Evolutionary conservation across 2,113 vertebrate species (phyloP).

Genomic region (Ornithorhynchus anatinus): DNA sequence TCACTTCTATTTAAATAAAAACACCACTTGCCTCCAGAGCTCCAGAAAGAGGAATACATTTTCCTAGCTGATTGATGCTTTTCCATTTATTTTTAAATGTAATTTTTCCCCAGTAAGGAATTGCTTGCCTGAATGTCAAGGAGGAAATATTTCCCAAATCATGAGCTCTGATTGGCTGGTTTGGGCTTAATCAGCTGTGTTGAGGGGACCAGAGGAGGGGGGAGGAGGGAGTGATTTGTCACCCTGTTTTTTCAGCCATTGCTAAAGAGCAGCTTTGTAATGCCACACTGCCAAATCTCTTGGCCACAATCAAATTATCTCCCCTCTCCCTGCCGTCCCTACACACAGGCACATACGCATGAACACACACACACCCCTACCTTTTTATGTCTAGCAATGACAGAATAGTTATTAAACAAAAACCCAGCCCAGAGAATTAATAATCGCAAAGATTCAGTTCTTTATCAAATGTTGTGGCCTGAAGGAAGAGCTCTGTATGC

Average conservation of each 20-base stretch:
- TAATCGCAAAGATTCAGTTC: slow-evolving; percentile 77
- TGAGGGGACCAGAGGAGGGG: slow-evolving; percentile 27
- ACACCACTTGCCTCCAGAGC: slow-evolving; percentile 61
- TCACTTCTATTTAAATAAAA: slow-evolving; percentile 72
- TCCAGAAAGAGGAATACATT: slow-evolving; percentile 65
- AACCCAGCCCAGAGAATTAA: slow-evolving; percentile 76
- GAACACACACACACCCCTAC: slow-evolving; percentile 46
- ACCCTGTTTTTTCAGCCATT: slow-evolving; percentile 48
- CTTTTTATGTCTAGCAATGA: slow-evolving; percentile 76
- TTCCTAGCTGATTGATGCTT: slow-evolving; percentile 75
- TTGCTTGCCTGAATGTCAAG: slow-evolving; percentile 75
- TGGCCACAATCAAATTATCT: slow-evolving; percentile 64
- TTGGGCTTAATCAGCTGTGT: slow-evolving; percentile 67
- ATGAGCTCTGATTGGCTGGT: slow-evolving; percentile 66
- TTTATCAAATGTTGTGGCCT: slow-evolving; percentile 76
- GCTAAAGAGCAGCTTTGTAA: slow-evolving; percentile 70
- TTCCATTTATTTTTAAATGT: slow-evolving; percentile 81
- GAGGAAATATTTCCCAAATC: slow-evolving; percentile 74
- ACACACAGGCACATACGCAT: no score
- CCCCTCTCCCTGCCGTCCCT: not conserved
- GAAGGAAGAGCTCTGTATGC: slow-evolving; percentile 69
- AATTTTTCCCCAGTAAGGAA: slow-evolving; percentile 68
- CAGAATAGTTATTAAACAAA: slow-evolving; percentile 82
- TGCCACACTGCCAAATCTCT: slow-evolving; percentile 60
- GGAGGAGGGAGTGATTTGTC: slow-evolving; percentile 64